Evolutionary conservation across 2,888 invertebrate genomes (phyloP).

Genomic region (Patella ulyssiponensis): DNA sequence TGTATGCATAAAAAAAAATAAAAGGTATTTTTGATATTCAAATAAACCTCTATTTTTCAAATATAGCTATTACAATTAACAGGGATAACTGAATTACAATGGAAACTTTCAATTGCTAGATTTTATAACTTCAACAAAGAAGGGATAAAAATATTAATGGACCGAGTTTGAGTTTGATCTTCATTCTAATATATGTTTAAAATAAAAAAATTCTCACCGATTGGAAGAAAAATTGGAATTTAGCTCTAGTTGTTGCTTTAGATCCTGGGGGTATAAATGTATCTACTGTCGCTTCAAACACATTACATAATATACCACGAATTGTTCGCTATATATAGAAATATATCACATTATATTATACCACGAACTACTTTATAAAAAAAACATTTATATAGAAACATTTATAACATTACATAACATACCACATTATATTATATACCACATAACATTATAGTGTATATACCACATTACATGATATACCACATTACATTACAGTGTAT

Average conservation of each 20-base stretch:
- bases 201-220: conserved; percentile 42
- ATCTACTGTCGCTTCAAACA: conserved; percentile 51
- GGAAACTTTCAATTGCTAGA: too few species aligned
- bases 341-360: too few species aligned
- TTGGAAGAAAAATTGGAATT: conserved; percentile 56
- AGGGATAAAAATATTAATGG: too few species aligned
- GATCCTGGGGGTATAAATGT: conserved; percentile 45
- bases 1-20: conserved; percentile 26
- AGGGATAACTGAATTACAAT: too few species aligned
- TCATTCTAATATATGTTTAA: too few species aligned
- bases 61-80: background rate
- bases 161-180: too few species aligned
- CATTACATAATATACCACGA: conserved; percentile 59
- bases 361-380: background rate
- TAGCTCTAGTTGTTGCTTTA: conserved; percentile 34
- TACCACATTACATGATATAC: too few species aligned
- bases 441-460: too few species aligned
- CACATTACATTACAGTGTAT: conserved; percentile 36
- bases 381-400: conserved; percentile 45
- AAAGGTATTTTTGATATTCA: conserved; percentile 18
- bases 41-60: conserved; percentile 10
- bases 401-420: conserved; percentile 61
- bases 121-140: too few species aligned
- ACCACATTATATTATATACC: conserved; percentile 41
- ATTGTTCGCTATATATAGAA: conserved; percentile 50